Evolutionary conservation across 2,797 vertebrate genomes (phyloP), one percentile per base, ranked within the genome.

Genomic region (Thamnophis elegans): DNA sequence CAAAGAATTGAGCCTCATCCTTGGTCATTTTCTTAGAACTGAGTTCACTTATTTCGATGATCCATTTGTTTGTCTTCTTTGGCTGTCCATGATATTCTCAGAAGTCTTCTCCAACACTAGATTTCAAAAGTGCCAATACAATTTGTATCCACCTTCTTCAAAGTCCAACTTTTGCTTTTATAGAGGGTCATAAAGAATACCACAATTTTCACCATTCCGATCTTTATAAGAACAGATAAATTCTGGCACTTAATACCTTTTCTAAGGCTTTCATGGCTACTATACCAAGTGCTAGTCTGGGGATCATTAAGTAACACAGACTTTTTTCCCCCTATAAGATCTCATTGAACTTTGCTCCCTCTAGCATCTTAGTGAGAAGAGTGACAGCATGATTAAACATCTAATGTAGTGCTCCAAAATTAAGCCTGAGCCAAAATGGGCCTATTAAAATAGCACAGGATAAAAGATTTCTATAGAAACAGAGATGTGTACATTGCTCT

Each of bases 381-480:
- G 0, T 0, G 90, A 78, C 68, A 92, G 11, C 1, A 0, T 47
- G 86, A 92, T 95, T 92, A 93, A 95, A 92, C 42, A 42, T 58
- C 58, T 87, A 89, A 60, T 59, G 8, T 1, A 82, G 2, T 86
- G 47, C 89, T 95, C 60, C 92, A 95, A 94, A 88, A 60, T 1
- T 12, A 82, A 91, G 2, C 58, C 73, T 86, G 36, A 92, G 25
- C 65, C 47, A 91, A 87, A 94, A 73, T n/a, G 28, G 86, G 62
- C 12, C 10, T 54, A 16, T 91, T 91, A 94, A 91, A 95, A 91
- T 92, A 56, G 26, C 4, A 2, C 18, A 54, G 0, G 36, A 90
- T 91, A 62, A 54, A 94, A 62, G 32, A 55, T 78, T 87, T 56
- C 42, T 91, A 56, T 55, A 3, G 82, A 95, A 93, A 94, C 62